Evolutionary conservation across 2,113 vertebrate species (phyloP), one percentile per base, ranked within the genome.

Genomic region (Erpornis zantholeuca): DNA sequence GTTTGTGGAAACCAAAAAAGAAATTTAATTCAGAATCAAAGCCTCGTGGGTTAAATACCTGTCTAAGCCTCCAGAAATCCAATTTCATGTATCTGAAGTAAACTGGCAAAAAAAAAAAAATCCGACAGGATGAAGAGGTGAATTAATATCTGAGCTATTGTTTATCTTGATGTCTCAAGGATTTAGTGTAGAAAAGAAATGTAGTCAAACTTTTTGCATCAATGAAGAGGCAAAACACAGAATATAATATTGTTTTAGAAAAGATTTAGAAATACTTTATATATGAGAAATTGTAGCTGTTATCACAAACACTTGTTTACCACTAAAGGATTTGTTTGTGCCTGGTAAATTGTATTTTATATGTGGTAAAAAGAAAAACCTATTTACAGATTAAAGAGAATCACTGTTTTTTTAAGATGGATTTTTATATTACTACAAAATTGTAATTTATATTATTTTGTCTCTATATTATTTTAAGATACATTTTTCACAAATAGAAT

Each of bases 1-100:
- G 0, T 56, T 84, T 63, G 45, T 75, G 72, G 69, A 92, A 89
- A 78, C 11, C 5, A 91, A 90, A 70, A 81, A 63, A 70, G 6
- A 84, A 82, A 86, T 61, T 77, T 83, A 83, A 73, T 88, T 86
- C 81, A 53, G 36, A 96, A 73, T 77, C 45, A 88, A 88, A 94
- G 29, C 21, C 24, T 81, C 83, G 13, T 70, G 60, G 47, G 50
- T 91, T 86, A 94, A 92, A 86, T 66, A 95, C 47, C 75, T 68
- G 29, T 33, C 45, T 81, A 81, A 81, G 38, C 50, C 23, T 83
- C 61, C 64, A 81, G 52, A 92, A 95, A 86, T 86, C 59, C 54
- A 81, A 54, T 92, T 90, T 68, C 14, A 24, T 56, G 49, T 88
- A 47, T 71, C 35, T 35, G 27, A 88, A 66, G 38, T 66, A 89